These are phyloP conservation scores for Athetis lepigone DNA, from an alignment of 2,888 invertebrate genomes.

Conservation along the genomic window DNA sequence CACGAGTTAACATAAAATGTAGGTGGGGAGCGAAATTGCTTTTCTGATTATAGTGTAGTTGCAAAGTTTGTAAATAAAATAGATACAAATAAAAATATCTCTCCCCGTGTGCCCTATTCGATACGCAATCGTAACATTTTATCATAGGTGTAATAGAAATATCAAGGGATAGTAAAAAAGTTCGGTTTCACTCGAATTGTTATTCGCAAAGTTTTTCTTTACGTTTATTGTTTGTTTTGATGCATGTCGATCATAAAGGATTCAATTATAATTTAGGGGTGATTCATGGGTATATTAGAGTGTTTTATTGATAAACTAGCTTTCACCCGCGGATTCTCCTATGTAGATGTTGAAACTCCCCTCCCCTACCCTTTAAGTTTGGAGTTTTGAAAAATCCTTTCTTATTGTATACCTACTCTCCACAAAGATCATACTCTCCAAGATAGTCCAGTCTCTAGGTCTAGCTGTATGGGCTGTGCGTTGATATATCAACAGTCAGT, in stretches of 20 bases:
- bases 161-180: constrained; percentile 85
- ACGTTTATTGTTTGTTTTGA: constrained; percentile 81
- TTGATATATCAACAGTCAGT: no score
- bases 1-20: constrained; percentile 30
- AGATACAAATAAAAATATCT: constrained; percentile 86
- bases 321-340: no score
- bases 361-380: no score
- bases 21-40: constrained; percentile 73
- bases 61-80: constrained; percentile 88
- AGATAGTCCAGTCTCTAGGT: no score
- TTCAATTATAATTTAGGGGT: constrained; percentile 58
- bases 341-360: no score
- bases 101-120: constrained; percentile 72
- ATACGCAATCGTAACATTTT: constrained; percentile 83
- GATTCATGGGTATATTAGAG: constrained; percentile 34
- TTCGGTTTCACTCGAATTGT: constrained; percentile 73
- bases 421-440: no score
- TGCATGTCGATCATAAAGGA: constrained; percentile 70
- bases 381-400: no score
- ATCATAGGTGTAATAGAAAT: constrained; percentile 89
- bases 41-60: constrained; percentile 80
- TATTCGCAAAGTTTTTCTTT: constrained; percentile 80
- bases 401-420: no score
- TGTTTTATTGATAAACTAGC: constrained; percentile 37
- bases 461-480: no score